Conservation (phyloP, 2,888 invertebrate genomes). For the Lottia gigantea region DNA sequence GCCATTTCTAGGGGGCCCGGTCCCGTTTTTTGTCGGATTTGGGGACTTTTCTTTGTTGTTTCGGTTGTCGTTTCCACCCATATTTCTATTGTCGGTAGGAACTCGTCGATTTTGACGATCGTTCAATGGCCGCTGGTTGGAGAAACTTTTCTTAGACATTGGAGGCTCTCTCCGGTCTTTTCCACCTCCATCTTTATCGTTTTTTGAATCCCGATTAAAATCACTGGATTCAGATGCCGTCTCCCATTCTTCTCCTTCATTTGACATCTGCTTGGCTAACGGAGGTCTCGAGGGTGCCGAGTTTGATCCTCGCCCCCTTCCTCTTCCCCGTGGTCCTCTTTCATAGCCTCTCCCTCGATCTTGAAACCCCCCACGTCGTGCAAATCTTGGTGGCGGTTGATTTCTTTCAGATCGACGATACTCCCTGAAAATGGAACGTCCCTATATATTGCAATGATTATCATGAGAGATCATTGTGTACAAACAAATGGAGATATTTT, state of each 20-base stretch:
- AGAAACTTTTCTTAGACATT: constrained; percentile 64
- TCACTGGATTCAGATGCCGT: constrained; percentile 84
- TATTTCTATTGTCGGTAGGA: constrained; percentile 33
- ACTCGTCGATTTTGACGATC: constrained; percentile 58
- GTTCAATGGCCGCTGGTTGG: constrained; percentile 66
- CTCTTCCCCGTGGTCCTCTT: constrained; percentile 55
- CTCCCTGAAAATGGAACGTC: constrained; percentile 21
- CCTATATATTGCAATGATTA: too few relatives aligned
- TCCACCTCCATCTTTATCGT: constrained; percentile 50
- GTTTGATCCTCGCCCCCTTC: constrained; percentile 69
- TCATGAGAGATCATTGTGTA: too few relatives aligned
- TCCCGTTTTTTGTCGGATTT: constrained; percentile 60
- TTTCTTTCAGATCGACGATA: constrained; percentile 50
- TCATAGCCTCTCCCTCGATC: constrained; percentile 61
- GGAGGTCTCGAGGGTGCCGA: constrained; percentile 50
- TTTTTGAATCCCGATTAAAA: constrained; percentile 60
- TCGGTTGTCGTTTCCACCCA: constrained; percentile 39
- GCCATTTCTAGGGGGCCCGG: constrained; percentile 55
- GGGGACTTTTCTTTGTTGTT: constrained; percentile 59
- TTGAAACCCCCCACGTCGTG: constrained; percentile 38
- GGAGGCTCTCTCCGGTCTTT: constrained; percentile 27
- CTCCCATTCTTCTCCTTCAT: constrained; percentile 76
- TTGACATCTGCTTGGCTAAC: constrained; percentile 65
- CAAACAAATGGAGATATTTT: too few relatives aligned
- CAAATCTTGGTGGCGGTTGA: constrained; percentile 55